Evolutionary conservation across 2,888 invertebrate genomes (phyloP), one percentile per base, ranked within the genome.

Genomic region (Agrilus mali): DNA sequence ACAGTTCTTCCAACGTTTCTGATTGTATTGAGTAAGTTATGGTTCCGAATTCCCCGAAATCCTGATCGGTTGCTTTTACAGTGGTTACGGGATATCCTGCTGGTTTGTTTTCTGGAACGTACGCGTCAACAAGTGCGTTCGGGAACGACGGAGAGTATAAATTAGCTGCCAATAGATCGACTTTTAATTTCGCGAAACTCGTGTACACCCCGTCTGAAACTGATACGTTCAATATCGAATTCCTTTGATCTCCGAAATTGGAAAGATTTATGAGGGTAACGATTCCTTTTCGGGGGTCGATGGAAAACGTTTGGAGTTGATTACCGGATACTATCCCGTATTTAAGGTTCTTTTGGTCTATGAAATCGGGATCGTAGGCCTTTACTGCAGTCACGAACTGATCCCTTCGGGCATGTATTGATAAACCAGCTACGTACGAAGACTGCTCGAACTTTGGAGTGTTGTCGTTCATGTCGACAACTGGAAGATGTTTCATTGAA

Each of bases 171-270:
- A 85, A 69, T 48, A 84, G 74, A 56, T 83, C 76, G 39, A 89
- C 81, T 69, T 85, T 85, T 13, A 88, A 75, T 50, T 87, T 72
- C 1, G 90, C 81, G 67, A 86, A 94, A 51, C 81, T 86, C 7
- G 90, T 92, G 69, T 92, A 94, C 33, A 95, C 89, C 31, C 95
- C 95, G 70, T 97, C 96, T 43, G 89, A 88, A 33, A 92, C 95
- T 2, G 94, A 94, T 31, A 96, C 82, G 70, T 96, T 96, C 46
- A 96, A 73, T 46, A 78, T 68, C 57, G 80, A 79, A 41, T 73
- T 69, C 40, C 77, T 73, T 50, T 74, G 71, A 39, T 80, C 78
- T 4, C 78, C 77, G 53, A 82, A 80, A 58, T 81, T 81, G 48
- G 86, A 79, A 61, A 85, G 75, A 60, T 85, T 84, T 49, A 83